Evolutionary conservation across 37 sponge, comb jelly and placozoan genomes (phyloP).

Genomic region (Oscarella lobularis): DNA sequence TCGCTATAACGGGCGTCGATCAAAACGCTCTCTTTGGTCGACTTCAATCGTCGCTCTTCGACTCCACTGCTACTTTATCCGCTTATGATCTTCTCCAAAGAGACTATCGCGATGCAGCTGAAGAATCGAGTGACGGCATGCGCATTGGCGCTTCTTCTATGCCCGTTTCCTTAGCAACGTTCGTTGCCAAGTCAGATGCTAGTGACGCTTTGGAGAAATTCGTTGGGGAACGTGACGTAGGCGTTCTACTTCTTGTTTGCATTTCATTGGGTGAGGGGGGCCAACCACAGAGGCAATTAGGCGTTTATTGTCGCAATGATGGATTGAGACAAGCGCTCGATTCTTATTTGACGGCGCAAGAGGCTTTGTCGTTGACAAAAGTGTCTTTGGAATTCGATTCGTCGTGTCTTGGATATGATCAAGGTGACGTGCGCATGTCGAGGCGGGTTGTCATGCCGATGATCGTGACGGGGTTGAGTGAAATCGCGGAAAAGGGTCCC

Average conservation of each 20-base stretch:
- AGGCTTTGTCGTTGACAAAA: too few relatives aligned
- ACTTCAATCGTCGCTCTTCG: constrained; percentile 18
- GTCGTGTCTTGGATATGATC: too few relatives aligned
- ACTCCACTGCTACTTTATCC: constrained; percentile 10
- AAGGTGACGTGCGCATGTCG: too few relatives aligned
- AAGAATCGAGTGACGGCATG: neutral
- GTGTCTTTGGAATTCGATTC: too few relatives aligned
- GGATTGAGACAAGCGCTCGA: neutral
- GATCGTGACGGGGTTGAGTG: too few relatives aligned
- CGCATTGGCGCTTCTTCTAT: neutral
- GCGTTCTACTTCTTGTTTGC: neutral
- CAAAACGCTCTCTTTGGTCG: constrained; percentile 6
- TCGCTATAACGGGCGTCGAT: neutral
- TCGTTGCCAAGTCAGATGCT: neutral
- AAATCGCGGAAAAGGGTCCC: too few relatives aligned
- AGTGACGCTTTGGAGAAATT: neutral
- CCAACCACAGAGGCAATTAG: neutral
- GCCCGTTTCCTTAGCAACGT: neutral
- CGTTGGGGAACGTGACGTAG: neutral
- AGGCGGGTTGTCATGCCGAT: too few relatives aligned
- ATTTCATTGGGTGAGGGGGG: neutral
- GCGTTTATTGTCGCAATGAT: neutral
- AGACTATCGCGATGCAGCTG: constrained; percentile 29
- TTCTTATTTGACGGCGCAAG: neutral
- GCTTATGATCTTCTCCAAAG: constrained; percentile 22